Conservation (phyloP, 2,797 vertebrate genomes). For the Megaceryle alcyon region DNA sequence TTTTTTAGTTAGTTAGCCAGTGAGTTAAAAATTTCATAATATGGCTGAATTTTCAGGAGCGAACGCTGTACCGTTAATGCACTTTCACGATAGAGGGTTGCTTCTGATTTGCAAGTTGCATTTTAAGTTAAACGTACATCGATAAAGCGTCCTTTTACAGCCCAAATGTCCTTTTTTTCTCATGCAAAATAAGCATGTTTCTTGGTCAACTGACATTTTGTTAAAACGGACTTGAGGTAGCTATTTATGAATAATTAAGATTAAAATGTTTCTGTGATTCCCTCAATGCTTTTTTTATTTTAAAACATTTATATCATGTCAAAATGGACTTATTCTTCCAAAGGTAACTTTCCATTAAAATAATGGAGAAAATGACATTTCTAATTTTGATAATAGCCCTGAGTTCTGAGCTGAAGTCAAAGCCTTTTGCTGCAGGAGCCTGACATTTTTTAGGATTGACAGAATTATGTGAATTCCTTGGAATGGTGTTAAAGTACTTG, state of each 20-base stretch:
- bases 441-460: neutral
- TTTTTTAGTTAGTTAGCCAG: constrained; percentile 25
- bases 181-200: constrained; percentile 80
- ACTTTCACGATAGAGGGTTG: constrained; percentile 61
- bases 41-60: constrained; percentile 56
- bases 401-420: neutral
- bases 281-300: constrained; percentile 84
- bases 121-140: constrained; percentile 75
- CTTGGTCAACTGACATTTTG: constrained; percentile 87
- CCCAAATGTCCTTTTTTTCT: constrained; percentile 56
- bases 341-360: constrained; percentile 87
- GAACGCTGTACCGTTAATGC: constrained; percentile 48
- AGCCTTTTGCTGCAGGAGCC: neutral
- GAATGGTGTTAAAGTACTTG: constrained; percentile 24
- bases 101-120: constrained; percentile 73
- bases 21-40: constrained; percentile 70
- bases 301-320: constrained; percentile 88
- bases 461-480: neutral
- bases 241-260: constrained; percentile 89
- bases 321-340: constrained; percentile 84
- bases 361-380: constrained; percentile 79
- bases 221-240: constrained; percentile 81
- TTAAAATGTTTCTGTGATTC: constrained; percentile 88
- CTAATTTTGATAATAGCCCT: constrained; percentile 64
- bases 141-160: constrained; percentile 64